phyloP scores from a whole-genome alignment of 2,888 invertebrate species.

The Magallana nippona region DNA sequence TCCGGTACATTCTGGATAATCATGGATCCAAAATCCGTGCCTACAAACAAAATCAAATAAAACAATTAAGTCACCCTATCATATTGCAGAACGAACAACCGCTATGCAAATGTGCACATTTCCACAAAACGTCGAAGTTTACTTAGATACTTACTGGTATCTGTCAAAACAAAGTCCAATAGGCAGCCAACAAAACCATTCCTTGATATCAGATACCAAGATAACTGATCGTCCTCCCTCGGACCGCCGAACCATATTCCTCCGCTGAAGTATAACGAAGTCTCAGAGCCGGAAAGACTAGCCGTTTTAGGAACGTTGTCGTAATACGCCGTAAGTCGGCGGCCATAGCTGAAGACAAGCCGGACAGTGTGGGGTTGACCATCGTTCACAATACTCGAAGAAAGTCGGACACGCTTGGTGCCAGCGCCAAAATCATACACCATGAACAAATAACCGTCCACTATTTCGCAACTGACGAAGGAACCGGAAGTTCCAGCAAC shows the following conservation, averaged over 20 bases:
- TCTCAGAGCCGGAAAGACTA: slow-evolving; percentile 37
- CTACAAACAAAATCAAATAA: not conserved
- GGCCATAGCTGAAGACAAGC: slow-evolving; percentile 35
- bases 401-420: slow-evolving; percentile 63
- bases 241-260: slow-evolving; percentile 68
- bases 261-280: slow-evolving; percentile 48
- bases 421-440: slow-evolving; percentile 72
- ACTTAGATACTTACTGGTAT: slow-evolving; percentile 38
- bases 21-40: not conserved
- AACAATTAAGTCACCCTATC: not conserved
- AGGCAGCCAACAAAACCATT: slow-evolving; percentile 76
- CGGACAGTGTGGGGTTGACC: slow-evolving; percentile 71
- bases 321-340: slow-evolving; percentile 58
- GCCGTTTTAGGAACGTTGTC: slow-evolving; percentile 57
- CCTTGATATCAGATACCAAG: slow-evolving; percentile 76
- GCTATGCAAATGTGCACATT: not conserved
- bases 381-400: slow-evolving; percentile 69
- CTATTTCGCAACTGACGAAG: slow-evolving; percentile 75
- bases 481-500: slow-evolving; percentile 61
- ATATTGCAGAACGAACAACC: not conserved
- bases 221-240: slow-evolving; percentile 59
- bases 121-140: no score
- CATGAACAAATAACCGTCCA: slow-evolving; percentile 75
- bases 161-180: slow-evolving; percentile 67
- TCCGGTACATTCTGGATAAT: slow-evolving; percentile 11